phyloP scores from a whole-genome alignment of 1,140 invertebrate species.

The Choristoneura fumiferana region DNA sequence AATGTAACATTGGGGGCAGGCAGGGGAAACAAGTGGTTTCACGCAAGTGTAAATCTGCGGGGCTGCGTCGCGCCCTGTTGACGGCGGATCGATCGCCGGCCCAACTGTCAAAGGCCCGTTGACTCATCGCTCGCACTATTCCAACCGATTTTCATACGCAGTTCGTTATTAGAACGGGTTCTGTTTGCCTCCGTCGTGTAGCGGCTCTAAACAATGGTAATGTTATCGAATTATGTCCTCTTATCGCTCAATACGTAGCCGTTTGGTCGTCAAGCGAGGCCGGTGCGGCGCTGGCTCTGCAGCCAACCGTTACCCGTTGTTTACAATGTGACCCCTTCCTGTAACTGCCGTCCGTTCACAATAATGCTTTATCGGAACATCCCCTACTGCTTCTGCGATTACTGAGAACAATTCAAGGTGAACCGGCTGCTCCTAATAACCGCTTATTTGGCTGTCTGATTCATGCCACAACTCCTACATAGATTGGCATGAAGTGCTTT shows the following conservation, averaged over 20 bases:
- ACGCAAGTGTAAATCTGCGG: slow-evolving; percentile 26
- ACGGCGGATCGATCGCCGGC: slow-evolving; percentile 66
- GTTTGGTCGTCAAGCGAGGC: slow-evolving; percentile 10
- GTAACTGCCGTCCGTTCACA: background rate
- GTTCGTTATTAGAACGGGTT: slow-evolving; percentile 45
- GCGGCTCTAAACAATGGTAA: slow-evolving; percentile 32
- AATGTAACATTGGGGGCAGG: slow-evolving; percentile 32
- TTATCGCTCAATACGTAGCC: slow-evolving; percentile 1
- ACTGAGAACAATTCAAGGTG: slow-evolving; percentile 4
- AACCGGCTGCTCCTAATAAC: background rate
- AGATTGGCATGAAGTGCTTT: background rate
- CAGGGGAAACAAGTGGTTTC: slow-evolving; percentile 41
- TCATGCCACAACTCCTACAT: background rate
- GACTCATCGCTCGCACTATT: slow-evolving; percentile 57
- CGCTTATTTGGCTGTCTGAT: slow-evolving; percentile 1
- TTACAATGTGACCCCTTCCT: background rate
- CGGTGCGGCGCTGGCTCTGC: background rate
- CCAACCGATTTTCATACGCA: slow-evolving; percentile 60
- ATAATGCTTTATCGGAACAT: background rate
- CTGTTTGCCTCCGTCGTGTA: slow-evolving; percentile 33
- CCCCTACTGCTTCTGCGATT: background rate
- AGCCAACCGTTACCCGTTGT: slow-evolving; percentile 1
- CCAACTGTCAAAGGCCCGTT: slow-evolving; percentile 73
- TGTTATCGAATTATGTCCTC: slow-evolving; percentile 1
- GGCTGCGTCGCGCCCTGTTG: slow-evolving; percentile 45